Evolutionary conservation across 2,113 vertebrate species (phyloP).

Genomic region (Saccopteryx leptura): DNA sequence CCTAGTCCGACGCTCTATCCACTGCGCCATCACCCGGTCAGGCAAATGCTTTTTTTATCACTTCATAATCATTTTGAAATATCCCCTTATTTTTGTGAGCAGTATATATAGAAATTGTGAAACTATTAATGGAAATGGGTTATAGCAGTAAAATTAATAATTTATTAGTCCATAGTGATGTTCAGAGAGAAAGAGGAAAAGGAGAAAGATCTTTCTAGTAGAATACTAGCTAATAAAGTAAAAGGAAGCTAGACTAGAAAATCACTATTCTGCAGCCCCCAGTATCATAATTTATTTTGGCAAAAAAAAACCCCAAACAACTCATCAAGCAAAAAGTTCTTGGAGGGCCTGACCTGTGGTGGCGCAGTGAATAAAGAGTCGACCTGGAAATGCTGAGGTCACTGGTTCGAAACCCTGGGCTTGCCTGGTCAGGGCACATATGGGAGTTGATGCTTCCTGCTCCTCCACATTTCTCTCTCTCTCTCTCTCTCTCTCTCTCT

Average conservation of each 20-base stretch:
- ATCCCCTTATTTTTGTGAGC: no score
- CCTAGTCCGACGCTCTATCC: no score
- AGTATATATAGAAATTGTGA: background rate
- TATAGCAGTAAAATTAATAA: slow-evolving; percentile 32
- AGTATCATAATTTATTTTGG: slow-evolving; percentile 63
- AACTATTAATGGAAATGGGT: slow-evolving; percentile 41
- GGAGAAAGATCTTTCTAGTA: slow-evolving; percentile 41
- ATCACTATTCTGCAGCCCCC: slow-evolving; percentile 29
- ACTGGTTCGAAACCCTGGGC: no score
- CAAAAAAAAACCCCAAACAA: background rate
- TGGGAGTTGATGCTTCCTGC: no score
- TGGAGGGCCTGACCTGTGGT: background rate
- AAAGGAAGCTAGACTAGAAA: slow-evolving; percentile 52
- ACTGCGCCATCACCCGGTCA: no score
- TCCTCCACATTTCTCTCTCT: no score
- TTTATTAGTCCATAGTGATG: background rate
- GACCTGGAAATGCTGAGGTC: no score
- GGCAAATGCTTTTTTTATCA: no score
- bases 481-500: no score
- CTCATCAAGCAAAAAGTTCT: slow-evolving; percentile 47
- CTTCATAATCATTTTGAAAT: no score
- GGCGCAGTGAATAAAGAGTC: no score
- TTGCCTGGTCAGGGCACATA: no score
- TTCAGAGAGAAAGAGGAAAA: background rate
- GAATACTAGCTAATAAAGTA: slow-evolving; percentile 53